Evolutionary conservation across 2,113 vertebrate genomes (phyloP), one percentile per base, ranked within the genome.

Genomic region (Centropus unirufus): DNA sequence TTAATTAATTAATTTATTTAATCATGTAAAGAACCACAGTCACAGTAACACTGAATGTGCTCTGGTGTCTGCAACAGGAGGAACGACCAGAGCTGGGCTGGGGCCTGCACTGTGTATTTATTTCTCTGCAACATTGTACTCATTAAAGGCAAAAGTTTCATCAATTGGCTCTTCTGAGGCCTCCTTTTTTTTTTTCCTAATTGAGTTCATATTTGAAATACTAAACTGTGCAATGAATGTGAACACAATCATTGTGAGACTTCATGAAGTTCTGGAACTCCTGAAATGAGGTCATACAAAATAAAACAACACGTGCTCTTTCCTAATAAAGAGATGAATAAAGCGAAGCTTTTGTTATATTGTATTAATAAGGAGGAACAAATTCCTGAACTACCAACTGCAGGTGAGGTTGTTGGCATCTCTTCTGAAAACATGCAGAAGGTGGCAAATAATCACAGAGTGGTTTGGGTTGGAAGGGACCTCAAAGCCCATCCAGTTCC

Each of bases 11-110:
- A 8, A 98, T 98, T 0, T 49, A 57, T 79, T 83, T 76, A 73
- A 39, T 66, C 30, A 46, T 97, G 98, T 86, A 93, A 98, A 54
- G 97, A 98, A 87, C 98, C 98, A 97, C 96, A 39, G 34, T 32
- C 20, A 15, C 46, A 34, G 24, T 30, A 61, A 24, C 4, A 21
- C 42, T 42, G 32, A 46, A 24, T 8, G 26, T 52, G 7, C 68
- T 91, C 42, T 46, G 51, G 18, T 7, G 15, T 73, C 39, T 73
- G 49, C 36, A 36, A 36, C 36, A 6, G 24, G 36, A 32, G 1
- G 9, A 69, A 55, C 39, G 52, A 66, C 15, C 15, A 12, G 30
- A n/a, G 59, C 26, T 14, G 55, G 6, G 5, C 55, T 42, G 5
- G 52, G 19, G 39, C 59, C 47, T n/a, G 32, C 42, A 34, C 24